Conservation (phyloP, 2,113 vertebrate species). For the Ciconia boyciana region DNA sequence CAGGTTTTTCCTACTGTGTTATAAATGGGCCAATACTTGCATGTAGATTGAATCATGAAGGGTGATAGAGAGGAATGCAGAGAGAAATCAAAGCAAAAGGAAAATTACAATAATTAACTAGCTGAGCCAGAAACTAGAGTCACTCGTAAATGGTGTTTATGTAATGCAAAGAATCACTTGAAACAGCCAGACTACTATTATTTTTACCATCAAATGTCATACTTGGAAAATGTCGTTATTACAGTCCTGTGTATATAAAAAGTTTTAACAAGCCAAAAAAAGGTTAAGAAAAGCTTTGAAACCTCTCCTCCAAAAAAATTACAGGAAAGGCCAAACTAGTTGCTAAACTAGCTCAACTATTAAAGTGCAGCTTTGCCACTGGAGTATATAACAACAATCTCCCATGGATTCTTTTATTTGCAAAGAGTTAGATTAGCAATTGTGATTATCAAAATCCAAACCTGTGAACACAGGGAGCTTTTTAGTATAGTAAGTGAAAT, state of each 20-base stretch:
- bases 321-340: background rate
- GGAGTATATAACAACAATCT: background rate
- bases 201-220: background rate
- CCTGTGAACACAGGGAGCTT: background rate
- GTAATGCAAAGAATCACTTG: background rate
- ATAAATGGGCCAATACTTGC: background rate
- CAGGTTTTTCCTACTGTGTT: background rate
- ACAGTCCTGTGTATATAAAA: background rate
- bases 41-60: background rate
- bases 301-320: background rate
- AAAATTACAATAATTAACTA: background rate
- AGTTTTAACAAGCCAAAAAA: background rate
- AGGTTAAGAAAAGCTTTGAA: background rate
- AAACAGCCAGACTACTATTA: background rate
- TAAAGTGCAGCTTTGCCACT: background rate
- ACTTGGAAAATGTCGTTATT: background rate
- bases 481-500: constrained; percentile 7
- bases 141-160: background rate
- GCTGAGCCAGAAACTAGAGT: background rate
- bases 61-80: background rate
- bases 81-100: background rate
- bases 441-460: background rate
- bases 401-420: background rate
- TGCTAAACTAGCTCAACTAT: background rate
- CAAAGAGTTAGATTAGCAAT: background rate